Conservation (phyloP, 2,113 vertebrate genomes). For the Tragelaphus imberbis region DNA sequence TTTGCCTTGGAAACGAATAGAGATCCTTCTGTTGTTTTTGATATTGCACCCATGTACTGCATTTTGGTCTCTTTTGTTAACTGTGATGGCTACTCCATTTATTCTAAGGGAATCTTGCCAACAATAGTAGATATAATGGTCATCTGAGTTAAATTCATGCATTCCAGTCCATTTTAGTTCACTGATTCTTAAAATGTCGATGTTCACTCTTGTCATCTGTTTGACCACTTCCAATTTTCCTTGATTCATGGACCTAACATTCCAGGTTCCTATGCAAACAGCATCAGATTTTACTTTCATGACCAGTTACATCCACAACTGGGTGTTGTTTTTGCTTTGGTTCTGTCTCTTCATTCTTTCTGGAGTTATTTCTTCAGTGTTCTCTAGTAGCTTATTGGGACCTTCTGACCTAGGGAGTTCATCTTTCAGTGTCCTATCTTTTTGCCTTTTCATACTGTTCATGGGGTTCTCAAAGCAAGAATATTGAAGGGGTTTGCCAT, state of each 20-base stretch:
- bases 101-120: neutral
- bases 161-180: neutral
- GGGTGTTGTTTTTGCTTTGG: neutral
- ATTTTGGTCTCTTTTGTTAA: neutral
- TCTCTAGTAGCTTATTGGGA: neutral
- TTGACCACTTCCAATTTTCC: neutral
- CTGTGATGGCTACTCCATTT: neutral
- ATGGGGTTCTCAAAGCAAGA: neutral
- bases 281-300: neutral
- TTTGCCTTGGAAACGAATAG: neutral
- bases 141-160: neutral
- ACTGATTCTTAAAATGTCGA: neutral
- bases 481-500: neutral
- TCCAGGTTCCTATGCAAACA: neutral
- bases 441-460: neutral
- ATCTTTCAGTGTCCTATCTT: neutral
- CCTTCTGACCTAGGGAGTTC: neutral
- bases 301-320: neutral
- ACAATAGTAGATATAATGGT: neutral
- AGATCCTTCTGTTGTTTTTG: neutral
- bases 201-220: neutral
- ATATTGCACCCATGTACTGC: neutral
- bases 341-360: neutral
- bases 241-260: neutral
- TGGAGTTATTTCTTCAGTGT: neutral